These are phyloP conservation scores for Mesorhabditis belari DNA, from an alignment of 2,888 invertebrate species.

Conservation along the genomic window DNA sequence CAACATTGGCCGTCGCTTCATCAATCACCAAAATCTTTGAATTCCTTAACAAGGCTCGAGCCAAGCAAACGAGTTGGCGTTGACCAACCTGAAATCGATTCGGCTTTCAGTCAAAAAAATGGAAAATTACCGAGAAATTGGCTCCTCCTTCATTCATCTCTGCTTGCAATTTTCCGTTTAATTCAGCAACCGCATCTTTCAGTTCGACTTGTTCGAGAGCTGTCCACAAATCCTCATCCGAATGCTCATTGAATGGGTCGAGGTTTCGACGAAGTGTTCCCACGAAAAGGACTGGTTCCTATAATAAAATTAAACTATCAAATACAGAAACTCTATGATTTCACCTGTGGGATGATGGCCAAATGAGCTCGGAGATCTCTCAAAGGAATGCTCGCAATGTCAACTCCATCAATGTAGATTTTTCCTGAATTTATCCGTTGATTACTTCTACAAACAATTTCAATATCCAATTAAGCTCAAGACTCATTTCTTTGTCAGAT, in stretches of 20 bases:
- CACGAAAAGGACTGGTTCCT: slow-evolving; percentile 77
- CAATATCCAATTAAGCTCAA: too few species aligned
- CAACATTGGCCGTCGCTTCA: slow-evolving; percentile 87
- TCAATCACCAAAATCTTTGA: slow-evolving; percentile 79
- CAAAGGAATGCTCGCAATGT: slow-evolving; percentile 63
- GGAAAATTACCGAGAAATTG: slow-evolving; percentile 64
- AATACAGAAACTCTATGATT: not conserved
- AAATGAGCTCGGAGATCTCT: slow-evolving; percentile 73
- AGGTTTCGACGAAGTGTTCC: slow-evolving; percentile 80
- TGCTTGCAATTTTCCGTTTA: slow-evolving; percentile 67
- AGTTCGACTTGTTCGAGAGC: slow-evolving; percentile 69
- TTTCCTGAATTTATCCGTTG: slow-evolving; percentile 7
- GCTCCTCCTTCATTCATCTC: slow-evolving; percentile 62
- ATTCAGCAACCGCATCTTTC: slow-evolving; percentile 61
- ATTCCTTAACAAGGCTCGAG: slow-evolving; percentile 76
- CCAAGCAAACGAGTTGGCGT: slow-evolving; percentile 79
- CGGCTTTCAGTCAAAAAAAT: too few species aligned
- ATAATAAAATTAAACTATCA: slow-evolving; percentile 1
- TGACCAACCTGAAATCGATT: too few species aligned
- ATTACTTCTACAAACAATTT: too few species aligned
- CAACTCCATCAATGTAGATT: slow-evolving; percentile 71
- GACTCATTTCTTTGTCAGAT: too few species aligned
- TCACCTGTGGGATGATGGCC: slow-evolving; percentile 78
- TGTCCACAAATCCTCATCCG: slow-evolving; percentile 74
- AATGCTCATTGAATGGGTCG: slow-evolving; percentile 74